Evolutionary conservation across 2,113 vertebrate genomes (phyloP), one percentile per base, ranked within the genome.

Genomic region (Deroptyus accipitrinus): DNA sequence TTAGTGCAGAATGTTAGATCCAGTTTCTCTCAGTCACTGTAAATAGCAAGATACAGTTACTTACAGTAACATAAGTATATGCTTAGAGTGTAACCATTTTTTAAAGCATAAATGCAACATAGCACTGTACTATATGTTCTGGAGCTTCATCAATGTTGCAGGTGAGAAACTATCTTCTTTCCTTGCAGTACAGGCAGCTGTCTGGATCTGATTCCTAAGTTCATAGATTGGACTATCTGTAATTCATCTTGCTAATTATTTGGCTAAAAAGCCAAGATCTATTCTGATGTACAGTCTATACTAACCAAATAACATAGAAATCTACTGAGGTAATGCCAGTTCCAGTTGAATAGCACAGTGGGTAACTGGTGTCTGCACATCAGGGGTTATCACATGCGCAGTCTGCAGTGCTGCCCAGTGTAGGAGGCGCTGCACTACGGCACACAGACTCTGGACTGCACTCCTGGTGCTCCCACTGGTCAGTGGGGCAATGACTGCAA

Each of bases 341-440:
- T 63, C 28, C 85, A 76, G 85, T 27, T 9, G 62, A 52, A 39
- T 4, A 41, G 3, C 0, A 22, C 19, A 7, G 76, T 4, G 42
- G 62, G 30, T 15, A 35, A 8, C 25, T 27, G 0, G 4, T 2
- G 57, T 25, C 52, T 42, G 3, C 73, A 5, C 0, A 1, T 6
- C 94, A 24, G 55, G 0, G 74, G 39, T 6, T 23, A 11, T 7
- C n/a, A 16, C 13, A 2, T 7, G 20, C 17, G 0, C 52, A 2
- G 39, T 0, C 57, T 13, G 70, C 44, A 27, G 30, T 0, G n/a
- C 55, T 39, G 46, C 46, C 15, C 15, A 1, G 10, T 0, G 7
- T 3, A 4, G 49, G 12, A 2, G 57, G 31, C 23, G 2, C 73
- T 1, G 12, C 6, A 6, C 24, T 2, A 0, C 9, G 39, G 49